Conservation (phyloP, 2,797 vertebrate species). For the Onychomys torridus region DNA sequence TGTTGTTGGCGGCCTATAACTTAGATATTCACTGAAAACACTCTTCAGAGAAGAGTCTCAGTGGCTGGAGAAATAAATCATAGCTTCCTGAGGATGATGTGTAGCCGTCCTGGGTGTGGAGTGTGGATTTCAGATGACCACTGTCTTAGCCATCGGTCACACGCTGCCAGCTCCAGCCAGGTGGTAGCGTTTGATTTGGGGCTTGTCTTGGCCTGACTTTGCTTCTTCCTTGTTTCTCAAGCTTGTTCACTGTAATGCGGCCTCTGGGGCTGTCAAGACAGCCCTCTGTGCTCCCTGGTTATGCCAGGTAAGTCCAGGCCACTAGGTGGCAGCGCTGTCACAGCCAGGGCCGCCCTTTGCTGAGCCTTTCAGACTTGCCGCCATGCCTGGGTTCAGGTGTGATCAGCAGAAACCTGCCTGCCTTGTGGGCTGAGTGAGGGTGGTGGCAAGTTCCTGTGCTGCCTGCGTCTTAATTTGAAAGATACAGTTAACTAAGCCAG, state of each 20-base stretch:
- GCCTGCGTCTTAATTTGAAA: slow-evolving; percentile 17
- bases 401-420: neutral
- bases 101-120: neutral
- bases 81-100: no score
- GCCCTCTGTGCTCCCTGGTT: neutral
- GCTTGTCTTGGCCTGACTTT: neutral
- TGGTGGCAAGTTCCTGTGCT: neutral
- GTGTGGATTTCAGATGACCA: neutral
- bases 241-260: no score
- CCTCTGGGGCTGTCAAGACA: neutral
- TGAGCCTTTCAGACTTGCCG: neutral
- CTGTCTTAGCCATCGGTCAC: rapidly evolving
- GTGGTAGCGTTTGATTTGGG: neutral
- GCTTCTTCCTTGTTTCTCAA: neutral
- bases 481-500: neutral
- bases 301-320: neutral
- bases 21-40: rapidly evolving
- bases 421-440: neutral
- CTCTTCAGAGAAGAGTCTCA: no score
- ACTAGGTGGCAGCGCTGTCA: slow-evolving; percentile 63
- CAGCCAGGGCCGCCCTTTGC: rapidly evolving
- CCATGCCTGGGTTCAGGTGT: neutral
- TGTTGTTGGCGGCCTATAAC: no score
- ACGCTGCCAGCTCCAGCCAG: rapidly evolving
- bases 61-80: rapidly evolving